Conservation (phyloP, 2,797 vertebrate species). For the Acomys russatus region DNA sequence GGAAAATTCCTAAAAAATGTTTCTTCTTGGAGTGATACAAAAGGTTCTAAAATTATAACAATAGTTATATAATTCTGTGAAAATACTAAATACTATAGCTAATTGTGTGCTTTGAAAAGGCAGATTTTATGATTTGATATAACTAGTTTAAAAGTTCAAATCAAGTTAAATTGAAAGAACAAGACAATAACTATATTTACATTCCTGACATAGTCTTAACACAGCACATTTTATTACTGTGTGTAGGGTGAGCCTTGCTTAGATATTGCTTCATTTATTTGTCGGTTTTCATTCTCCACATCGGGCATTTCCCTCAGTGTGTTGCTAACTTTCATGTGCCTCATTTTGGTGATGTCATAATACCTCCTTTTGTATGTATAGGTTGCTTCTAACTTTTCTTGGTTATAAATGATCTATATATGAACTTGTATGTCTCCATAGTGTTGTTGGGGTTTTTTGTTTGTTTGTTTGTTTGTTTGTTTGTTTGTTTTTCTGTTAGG, state of each 20-base stretch:
- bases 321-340: background rate
- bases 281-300: background rate
- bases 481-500: background rate
- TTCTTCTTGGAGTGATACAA: background rate
- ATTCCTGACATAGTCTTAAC: background rate
- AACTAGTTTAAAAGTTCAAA: conserved; percentile 4
- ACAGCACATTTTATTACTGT: background rate
- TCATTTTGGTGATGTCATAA: background rate
- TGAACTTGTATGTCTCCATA: background rate
- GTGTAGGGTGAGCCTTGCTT: background rate
- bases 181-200: background rate
- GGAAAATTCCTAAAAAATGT: background rate
- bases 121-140: background rate
- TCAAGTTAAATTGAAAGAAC: background rate
- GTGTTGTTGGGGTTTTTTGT: background rate
- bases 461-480: background rate
- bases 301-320: background rate
- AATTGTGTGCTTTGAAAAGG: background rate
- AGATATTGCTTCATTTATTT: background rate
- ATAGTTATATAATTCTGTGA: background rate
- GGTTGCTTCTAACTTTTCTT: background rate
- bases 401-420: background rate
- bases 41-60: background rate
- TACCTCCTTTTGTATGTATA: background rate
- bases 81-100: background rate